Conservation (phyloP, 2,888 invertebrate genomes). For the Amblyjoppa fuscipennis region DNA sequence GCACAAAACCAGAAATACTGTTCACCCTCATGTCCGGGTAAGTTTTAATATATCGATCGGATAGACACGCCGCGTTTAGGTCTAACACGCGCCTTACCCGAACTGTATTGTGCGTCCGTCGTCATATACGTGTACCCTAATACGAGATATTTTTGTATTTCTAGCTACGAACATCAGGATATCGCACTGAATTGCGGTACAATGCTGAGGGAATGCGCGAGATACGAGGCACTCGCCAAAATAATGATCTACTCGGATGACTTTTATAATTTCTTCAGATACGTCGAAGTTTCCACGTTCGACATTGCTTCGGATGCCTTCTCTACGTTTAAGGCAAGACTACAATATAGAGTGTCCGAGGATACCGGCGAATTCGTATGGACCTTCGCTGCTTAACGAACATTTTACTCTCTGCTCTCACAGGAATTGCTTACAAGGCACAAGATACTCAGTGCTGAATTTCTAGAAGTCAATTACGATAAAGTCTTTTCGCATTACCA, state of each 20-base stretch:
- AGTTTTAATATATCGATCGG: slow-evolving; percentile 75
- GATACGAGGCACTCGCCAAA: slow-evolving; percentile 99
- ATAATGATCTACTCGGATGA: slow-evolving; percentile 99
- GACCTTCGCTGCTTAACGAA: background rate
- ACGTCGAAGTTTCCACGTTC: slow-evolving; percentile 99
- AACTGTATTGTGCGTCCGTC: slow-evolving; percentile 29
- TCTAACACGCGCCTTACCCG: slow-evolving; percentile 40
- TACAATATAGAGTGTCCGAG: background rate
- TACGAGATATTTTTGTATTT: slow-evolving; percentile 78
- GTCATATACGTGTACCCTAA: background rate
- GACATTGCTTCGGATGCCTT: slow-evolving; percentile 99
- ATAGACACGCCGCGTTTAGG: slow-evolving; percentile 1
- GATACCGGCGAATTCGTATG: background rate
- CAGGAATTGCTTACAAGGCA: slow-evolving; percentile 97
- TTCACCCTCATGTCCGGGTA: slow-evolving; percentile 98
- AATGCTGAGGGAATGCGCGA: slow-evolving; percentile 99
- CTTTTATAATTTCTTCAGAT: slow-evolving; percentile 99
- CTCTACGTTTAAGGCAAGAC: slow-evolving; percentile 98
- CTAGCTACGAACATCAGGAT: slow-evolving; percentile 98
- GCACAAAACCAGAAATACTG: slow-evolving; percentile 98
- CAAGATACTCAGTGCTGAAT: slow-evolving; percentile 98
- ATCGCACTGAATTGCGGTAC: slow-evolving; percentile 99
- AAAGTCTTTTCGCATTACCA: slow-evolving; percentile 99
- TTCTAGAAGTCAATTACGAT: slow-evolving; percentile 99
- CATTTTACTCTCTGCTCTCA: slow-evolving; percentile 78